These are phyloP conservation scores for Lynx canadensis DNA, from an alignment of 2,113 vertebrate genomes.

Conservation along the genomic window DNA sequence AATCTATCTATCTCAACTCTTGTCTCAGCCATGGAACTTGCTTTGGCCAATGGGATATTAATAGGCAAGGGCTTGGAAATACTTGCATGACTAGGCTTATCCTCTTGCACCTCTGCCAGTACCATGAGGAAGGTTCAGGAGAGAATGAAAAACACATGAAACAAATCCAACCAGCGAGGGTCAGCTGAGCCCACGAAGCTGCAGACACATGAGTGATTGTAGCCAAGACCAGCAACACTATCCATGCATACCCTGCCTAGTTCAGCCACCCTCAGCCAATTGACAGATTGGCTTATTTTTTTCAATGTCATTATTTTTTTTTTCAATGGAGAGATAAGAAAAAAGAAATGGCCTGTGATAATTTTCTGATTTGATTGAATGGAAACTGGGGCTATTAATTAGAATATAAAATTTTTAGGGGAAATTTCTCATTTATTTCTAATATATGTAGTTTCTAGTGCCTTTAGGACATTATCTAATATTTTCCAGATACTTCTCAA, in stretches of 20 bases:
- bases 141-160: neutral
- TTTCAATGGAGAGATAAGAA: neutral
- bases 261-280: neutral
- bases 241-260: neutral
- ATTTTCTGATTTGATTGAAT: neutral
- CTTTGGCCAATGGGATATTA: neutral
- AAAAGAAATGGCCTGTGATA: neutral
- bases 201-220: neutral
- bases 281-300: no score
- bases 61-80: neutral
- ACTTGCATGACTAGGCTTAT: neutral
- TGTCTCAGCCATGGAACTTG: neutral
- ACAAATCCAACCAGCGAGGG: neutral
- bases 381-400: neutral
- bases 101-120: neutral
- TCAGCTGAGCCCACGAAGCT: neutral
- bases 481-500: constrained; percentile 23
- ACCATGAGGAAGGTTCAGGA: neutral
- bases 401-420: neutral
- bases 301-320: neutral
- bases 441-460: neutral
- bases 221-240: neutral
- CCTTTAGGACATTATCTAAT: neutral
- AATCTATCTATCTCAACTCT: neutral
- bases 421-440: neutral